These are phyloP conservation scores for Asbolus verrucosus DNA, from an alignment of 1,140 invertebrate species.

Conservation along the genomic window DNA sequence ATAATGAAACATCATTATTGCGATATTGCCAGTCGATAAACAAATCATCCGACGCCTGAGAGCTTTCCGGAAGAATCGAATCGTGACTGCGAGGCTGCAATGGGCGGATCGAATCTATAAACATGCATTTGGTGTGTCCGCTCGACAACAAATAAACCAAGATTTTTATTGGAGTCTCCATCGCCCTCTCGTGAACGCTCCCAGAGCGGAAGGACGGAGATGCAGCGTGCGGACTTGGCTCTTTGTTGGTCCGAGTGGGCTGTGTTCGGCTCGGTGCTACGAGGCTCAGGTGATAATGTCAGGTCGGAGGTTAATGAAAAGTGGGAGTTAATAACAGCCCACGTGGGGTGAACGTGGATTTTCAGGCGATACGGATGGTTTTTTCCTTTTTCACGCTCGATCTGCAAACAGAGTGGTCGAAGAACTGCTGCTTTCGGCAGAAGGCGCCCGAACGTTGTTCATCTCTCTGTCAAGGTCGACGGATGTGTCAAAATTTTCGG, in stretches of 20 bases:
- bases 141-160: slow-evolving; percentile 40
- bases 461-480: no score
- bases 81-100: slow-evolving; percentile 41
- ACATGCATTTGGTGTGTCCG: slow-evolving; percentile 46
- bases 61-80: slow-evolving; percentile 44
- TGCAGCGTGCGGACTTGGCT: not conserved
- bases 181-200: not conserved
- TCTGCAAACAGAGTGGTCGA: no score
- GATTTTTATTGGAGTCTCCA: slow-evolving; percentile 22
- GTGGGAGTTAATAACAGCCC: slow-evolving; percentile 52
- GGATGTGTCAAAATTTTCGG: no score
- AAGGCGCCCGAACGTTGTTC: no score
- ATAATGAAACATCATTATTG: slow-evolving; percentile 40
- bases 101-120: slow-evolving; percentile 45
- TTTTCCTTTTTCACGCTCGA: slow-evolving; percentile 31
- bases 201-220: not conserved
- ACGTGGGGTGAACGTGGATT: slow-evolving; percentile 44
- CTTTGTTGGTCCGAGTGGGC: slow-evolving; percentile 17
- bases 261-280: not conserved
- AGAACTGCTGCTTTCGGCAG: no score
- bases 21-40: slow-evolving; percentile 39
- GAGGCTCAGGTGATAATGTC: slow-evolving; percentile 51
- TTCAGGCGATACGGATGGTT: slow-evolving; percentile 25
- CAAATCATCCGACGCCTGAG: slow-evolving; percentile 39
- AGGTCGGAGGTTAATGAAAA: slow-evolving; percentile 56